These are phyloP conservation scores for Tiaroga cobitis DNA, from an alignment of 2,797 vertebrate species.

Conservation along the genomic window DNA sequence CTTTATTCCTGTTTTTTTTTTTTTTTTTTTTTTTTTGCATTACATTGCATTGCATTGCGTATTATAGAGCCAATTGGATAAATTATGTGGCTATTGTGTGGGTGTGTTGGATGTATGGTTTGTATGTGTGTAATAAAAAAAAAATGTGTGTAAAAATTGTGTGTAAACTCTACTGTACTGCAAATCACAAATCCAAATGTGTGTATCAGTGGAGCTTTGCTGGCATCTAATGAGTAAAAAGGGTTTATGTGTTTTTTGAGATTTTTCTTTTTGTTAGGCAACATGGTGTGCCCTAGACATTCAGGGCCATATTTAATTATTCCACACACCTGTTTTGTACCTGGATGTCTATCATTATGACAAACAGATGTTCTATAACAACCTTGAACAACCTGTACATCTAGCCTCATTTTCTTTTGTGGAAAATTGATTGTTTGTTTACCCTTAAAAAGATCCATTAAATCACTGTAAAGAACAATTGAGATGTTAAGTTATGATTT, in stretches of 20 bases:
- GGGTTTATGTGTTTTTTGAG: neutral
- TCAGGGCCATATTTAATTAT: neutral
- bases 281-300: neutral
- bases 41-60: rapidly evolving
- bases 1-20: no score
- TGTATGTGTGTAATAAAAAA: no score
- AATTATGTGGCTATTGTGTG: no score
- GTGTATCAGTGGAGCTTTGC: no score
- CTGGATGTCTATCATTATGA: neutral
- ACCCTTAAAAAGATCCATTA: neutral
- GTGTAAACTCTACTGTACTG: no score
- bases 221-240: neutral
- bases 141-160: no score
- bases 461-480: neutral
- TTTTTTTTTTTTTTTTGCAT: no score
- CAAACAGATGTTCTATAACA: neutral
- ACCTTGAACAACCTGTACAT: neutral
- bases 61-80: no score
- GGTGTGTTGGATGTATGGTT: no score
- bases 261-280: neutral
- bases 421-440: neutral
- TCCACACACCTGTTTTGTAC: neutral
- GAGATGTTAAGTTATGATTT: neutral
- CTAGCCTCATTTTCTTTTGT: neutral
- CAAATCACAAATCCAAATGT: no score